Evolutionary conservation across 2,888 invertebrate species (phyloP), one percentile per base, ranked within the genome.

Genomic region (Troides oblongomaculatus): DNA sequence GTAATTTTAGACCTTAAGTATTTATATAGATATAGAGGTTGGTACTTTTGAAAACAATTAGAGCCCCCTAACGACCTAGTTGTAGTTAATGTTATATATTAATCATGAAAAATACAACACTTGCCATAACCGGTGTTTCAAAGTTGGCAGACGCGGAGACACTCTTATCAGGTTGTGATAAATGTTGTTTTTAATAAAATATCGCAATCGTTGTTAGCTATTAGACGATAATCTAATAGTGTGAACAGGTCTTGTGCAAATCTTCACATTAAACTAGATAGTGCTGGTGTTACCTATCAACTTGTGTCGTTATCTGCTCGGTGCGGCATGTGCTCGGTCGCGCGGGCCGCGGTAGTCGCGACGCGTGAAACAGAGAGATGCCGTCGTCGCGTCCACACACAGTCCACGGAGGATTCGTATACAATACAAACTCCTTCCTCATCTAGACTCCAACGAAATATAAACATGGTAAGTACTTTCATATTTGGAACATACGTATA

Each of bases 311-410:
- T 76, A 77, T 76, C 75, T 76, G 62, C 72, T 70, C 36, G 66
- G 71, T 72, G 56, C 70, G 71, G 73, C 71, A 83, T 85, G 84
- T 83, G 84, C 77, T 81, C 81, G 30, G 81, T 83, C 70, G 80
- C 82, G 73, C 85, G 83, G 72, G 79, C 83, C 77, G 82, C 86
- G 75, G 86, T 86, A 80, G 85, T 87, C 64, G 77, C 77, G 58
- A 79, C 83, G 76, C 84, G 84, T 70, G 83, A 82, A 76, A 76
- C 83, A 68, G 78, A 76, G 75, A 81, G 80, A 82, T 78, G 82
- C 79, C 78, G 81, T 75, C 78, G 77, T 74, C 72, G 72, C 71
- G 77, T 76, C 72, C 73, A 77, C 63, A 66, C 69, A 57, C 74
- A 71, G 23, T 71, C 71, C 18, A 64, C 71, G 62, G 59, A 70